Evolutionary conservation across 2,888 invertebrate genomes (phyloP).

Genomic region (Formica aserva): DNA sequence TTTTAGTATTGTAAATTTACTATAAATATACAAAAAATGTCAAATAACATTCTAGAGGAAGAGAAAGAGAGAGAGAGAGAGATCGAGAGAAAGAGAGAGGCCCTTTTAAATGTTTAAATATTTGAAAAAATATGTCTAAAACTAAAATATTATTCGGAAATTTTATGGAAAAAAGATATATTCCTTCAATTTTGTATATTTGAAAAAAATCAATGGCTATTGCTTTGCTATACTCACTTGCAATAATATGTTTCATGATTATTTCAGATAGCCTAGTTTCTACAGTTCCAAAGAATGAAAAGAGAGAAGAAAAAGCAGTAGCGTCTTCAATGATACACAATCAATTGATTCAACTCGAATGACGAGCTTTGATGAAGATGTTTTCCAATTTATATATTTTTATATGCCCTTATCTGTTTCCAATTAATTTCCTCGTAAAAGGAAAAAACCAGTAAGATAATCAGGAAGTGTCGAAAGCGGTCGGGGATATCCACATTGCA

Average conservation of each 20-base stretch:
- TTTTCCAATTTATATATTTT: not conserved
- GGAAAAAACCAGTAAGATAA: constrained; percentile 12
- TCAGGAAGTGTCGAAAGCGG: not conserved
- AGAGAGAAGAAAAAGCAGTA: not conserved
- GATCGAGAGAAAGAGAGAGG: no score
- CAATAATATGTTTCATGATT: constrained; percentile 32
- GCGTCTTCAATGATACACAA: not conserved
- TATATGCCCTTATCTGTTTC: constrained; percentile 16
- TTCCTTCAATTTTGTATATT: not conserved
- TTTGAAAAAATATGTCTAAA: not conserved
- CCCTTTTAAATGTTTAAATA: not conserved
- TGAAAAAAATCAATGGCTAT: not conserved
- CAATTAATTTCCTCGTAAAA: constrained; percentile 15
- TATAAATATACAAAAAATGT: not conserved
- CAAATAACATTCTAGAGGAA: not conserved
- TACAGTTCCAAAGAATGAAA: not conserved
- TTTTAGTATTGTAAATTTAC: not conserved
- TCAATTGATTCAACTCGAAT: not conserved
- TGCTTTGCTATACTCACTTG: constrained; percentile 18
- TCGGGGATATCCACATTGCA: constrained; percentile 32
- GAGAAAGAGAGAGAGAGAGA: no score
- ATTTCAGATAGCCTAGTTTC: not conserved
- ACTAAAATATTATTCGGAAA: not conserved
- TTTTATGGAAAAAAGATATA: not conserved
- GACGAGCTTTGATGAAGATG: not conserved